Conservation (phyloP, 2,888 invertebrate species). For the Listrodromus nycthemerus region DNA sequence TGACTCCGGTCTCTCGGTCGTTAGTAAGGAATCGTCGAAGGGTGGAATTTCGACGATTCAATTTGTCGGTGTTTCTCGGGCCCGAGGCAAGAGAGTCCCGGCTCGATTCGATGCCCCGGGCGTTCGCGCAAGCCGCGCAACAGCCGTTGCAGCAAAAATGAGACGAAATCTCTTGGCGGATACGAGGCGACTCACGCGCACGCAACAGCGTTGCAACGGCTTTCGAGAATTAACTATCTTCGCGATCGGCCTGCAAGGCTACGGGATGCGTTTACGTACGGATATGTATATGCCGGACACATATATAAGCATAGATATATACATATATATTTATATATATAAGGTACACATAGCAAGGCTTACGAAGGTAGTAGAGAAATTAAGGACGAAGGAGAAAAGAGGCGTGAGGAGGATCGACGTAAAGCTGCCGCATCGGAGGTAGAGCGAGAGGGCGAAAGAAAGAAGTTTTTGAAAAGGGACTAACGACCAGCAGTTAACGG, state of each 20-base stretch:
- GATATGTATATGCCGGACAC: slow-evolving; percentile 5
- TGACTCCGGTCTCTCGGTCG: slow-evolving; percentile 64
- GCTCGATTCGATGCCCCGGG: slow-evolving; percentile 69
- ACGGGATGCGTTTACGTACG: slow-evolving; percentile 7
- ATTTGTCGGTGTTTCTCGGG: slow-evolving; percentile 78
- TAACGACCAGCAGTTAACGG: slow-evolving; percentile 85
- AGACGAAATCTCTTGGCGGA: slow-evolving; percentile 77
- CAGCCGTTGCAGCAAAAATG: slow-evolving; percentile 68
- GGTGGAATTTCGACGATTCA: slow-evolving; percentile 81
- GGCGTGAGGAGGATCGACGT: slow-evolving; percentile 56
- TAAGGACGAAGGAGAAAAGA: slow-evolving; percentile 30
- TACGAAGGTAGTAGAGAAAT: slow-evolving; percentile 37
- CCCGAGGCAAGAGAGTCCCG: slow-evolving; percentile 28
- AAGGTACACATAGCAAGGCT: slow-evolving; percentile 6
- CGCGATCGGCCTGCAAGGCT: slow-evolving; percentile 14
- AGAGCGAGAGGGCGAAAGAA: slow-evolving; percentile 78
- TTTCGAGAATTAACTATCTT: slow-evolving; percentile 34
- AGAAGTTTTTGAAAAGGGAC: slow-evolving; percentile 84
- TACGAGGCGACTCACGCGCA: slow-evolving; percentile 42
- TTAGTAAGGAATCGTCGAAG: slow-evolving; percentile 71
- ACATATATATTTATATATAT: slow-evolving; percentile 24
- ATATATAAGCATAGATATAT: slow-evolving; percentile 27
- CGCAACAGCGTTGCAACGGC: slow-evolving; percentile 30
- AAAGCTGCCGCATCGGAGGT: slow-evolving; percentile 57
- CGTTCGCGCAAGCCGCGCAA: slow-evolving; percentile 77